These are phyloP conservation scores for Aphidoletes aphidimyza DNA, from an alignment of 2,888 invertebrate species.

Conservation along the genomic window DNA sequence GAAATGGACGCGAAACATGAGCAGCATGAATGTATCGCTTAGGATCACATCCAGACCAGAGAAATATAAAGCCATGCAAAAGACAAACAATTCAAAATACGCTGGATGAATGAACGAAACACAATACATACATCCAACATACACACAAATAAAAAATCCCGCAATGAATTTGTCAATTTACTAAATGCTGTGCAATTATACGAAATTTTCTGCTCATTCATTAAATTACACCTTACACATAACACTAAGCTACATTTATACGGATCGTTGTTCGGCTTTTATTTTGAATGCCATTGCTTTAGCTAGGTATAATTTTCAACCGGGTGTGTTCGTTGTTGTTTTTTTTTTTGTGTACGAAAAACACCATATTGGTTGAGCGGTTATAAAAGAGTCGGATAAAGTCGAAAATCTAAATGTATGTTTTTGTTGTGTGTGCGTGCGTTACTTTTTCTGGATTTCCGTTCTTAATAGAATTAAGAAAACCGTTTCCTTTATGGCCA, in stretches of 20 bases:
- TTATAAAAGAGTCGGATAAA: conserved; percentile 12
- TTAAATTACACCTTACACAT: conserved; percentile 54
- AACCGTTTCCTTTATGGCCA: conserved; percentile 52
- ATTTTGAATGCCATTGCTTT: no score
- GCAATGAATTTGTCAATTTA: conserved; percentile 54
- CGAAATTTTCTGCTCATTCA: conserved; percentile 54
- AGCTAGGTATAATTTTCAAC: no score
- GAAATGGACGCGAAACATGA: neutral
- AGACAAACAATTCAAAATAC: neutral
- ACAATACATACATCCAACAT: no score
- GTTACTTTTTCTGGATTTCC: conserved; percentile 7
- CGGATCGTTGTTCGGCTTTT: conserved; percentile 12
- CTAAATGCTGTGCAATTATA: conserved; percentile 53
- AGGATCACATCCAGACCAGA: no score
- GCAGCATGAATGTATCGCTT: neutral
- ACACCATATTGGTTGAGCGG: neutral
- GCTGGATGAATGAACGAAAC: neutral
- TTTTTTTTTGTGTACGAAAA: neutral
- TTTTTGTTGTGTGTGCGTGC: neutral
- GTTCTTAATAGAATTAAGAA: conserved; percentile 53
- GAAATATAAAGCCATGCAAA: neutral
- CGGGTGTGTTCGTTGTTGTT: neutral
- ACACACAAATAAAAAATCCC: conserved; percentile 44
- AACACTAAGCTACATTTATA: conserved; percentile 45
- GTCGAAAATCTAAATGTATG: conserved; percentile 49